Conservation (phyloP, 2,113 vertebrate genomes). For the Furnarius figulus region DNA sequence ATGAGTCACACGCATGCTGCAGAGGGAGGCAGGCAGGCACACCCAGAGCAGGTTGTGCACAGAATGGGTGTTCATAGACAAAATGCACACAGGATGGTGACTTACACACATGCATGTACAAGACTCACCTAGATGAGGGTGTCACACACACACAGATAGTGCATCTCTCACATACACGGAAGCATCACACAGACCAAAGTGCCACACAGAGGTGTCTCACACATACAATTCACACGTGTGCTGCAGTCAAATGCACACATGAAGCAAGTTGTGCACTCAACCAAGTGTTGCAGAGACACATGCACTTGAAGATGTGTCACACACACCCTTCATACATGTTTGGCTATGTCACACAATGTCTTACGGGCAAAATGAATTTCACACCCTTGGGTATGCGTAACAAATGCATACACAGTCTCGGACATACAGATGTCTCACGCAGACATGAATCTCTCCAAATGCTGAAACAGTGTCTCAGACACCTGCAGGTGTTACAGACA, state of each 20-base stretch:
- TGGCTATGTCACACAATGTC: fast-evolving
- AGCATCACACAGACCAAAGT: background rate
- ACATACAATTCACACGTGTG: fast-evolving
- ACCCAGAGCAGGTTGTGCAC: background rate
- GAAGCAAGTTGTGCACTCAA: background rate
- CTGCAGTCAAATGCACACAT: background rate
- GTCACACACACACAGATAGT: background rate
- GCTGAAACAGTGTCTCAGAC: background rate
- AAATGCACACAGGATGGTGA: background rate
- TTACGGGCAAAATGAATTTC: background rate
- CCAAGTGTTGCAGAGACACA: background rate
- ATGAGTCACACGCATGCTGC: fast-evolving
- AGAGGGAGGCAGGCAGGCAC: background rate
- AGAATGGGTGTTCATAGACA: background rate
- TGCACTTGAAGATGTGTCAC: background rate
- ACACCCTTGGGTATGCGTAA: background rate
- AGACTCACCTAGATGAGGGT: background rate
- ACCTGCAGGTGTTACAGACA: fast-evolving
- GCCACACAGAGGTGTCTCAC: background rate
- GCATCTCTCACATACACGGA: background rate
- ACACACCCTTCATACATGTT: fast-evolving
- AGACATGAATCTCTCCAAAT: fast-evolving
- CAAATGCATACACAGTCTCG: background rate
- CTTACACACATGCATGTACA: fast-evolving
- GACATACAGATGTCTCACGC: background rate